These are phyloP conservation scores for Paralvinella palmiformis DNA, from an alignment of 1,140 invertebrate genomes.

Conservation along the genomic window DNA sequence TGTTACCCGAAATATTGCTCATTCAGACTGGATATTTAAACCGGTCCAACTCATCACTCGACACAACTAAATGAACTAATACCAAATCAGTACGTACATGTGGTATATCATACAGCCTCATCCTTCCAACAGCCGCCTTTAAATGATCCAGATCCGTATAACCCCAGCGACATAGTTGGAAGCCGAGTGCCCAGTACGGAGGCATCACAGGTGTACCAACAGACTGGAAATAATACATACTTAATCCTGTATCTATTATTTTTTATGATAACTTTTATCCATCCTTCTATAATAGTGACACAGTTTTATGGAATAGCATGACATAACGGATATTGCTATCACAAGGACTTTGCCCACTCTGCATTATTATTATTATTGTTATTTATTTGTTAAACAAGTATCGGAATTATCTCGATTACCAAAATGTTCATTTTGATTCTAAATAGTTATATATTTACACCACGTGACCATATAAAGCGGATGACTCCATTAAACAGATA, in stretches of 20 bases:
- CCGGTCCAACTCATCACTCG: too few species aligned
- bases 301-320: not conserved
- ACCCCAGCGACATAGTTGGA: slow-evolving; percentile 67
- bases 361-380: too few species aligned
- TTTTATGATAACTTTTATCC: not conserved
- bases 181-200: slow-evolving; percentile 69
- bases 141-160: slow-evolving; percentile 35
- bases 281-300: too few species aligned
- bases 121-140: slow-evolving; percentile 55
- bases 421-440: too few species aligned
- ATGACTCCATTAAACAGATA: too few species aligned
- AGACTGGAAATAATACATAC: slow-evolving; percentile 15
- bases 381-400: not conserved
- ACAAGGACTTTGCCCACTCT: not conserved
- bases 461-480: too few species aligned
- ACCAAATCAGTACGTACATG: too few species aligned
- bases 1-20: too few species aligned
- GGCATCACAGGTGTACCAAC: slow-evolving; percentile 50
- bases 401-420: too few species aligned
- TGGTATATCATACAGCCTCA: slow-evolving; percentile 65
- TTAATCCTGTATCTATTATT: not conserved
- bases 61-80: too few species aligned
- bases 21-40: too few species aligned
- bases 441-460: too few species aligned
- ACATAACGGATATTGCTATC: not conserved